Evolutionary conservation across 2,113 vertebrate genomes (phyloP), one percentile per base, ranked within the genome.

Genomic region (Sander lucioperca): DNA sequence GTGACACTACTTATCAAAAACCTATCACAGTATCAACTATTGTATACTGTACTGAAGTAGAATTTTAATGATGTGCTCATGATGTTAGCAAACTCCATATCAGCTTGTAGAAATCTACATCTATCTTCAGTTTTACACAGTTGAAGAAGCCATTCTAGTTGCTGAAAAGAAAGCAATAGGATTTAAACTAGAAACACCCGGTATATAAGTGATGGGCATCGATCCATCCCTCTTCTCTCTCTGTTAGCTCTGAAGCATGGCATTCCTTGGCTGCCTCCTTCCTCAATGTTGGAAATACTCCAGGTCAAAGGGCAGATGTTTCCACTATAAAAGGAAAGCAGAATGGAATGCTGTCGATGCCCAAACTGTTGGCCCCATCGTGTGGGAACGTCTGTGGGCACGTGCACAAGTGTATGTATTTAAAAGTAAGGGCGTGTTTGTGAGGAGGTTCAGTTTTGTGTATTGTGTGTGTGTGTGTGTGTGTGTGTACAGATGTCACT

Each of bases 281-380:
- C 82, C 70, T 85, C 63, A 73, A 76, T 71, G 89, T 80, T 91
- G 89, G 81, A 91, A 92, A 77, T 83, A 73, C 81, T 92, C 79
- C 8, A 54, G 87, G 92, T 93, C 93, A 92, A 72, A 92, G 91
- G 87, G 54, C 75, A 86, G 62, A 61, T 84, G 87, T 93, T 94
- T 94, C 92, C 93, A 91, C 87, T 91, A 90, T 93, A 91, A 94
- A 87, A 6, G 61, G 57, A 88, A 88, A 82, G 83, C 69, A 67
- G 81, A 91, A 67, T 86, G 91, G 92, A 93, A 93, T 93, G 91
- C 86, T 87, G 88, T 74, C 78, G 72, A 87, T 91, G 85, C 83
- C 81, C 85, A 89, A 86, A 86, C 76, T 25, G 58, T 85, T 87
- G 82, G 91, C 82, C 80, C 89, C 74, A 72, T 33, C 75, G 74